These are phyloP conservation scores for Platygyra sinensis DNA, from an alignment of 64 coral and sea anemone species.

Conservation along the genomic window DNA sequence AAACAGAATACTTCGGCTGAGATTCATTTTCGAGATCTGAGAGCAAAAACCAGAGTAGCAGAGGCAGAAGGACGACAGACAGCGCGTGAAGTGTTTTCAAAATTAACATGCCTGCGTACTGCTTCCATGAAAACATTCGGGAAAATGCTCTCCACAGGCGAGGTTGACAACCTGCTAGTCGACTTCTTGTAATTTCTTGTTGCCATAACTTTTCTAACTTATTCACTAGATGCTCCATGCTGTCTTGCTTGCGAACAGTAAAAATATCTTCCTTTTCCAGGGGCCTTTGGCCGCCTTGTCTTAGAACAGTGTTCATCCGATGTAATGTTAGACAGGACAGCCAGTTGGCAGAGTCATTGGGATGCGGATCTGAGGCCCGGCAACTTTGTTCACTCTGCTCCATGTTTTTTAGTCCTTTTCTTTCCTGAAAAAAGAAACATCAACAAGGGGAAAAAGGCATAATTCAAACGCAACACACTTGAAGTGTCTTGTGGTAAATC, in stretches of 20 bases:
- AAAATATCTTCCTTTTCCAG: conserved; percentile 9
- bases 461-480: no score
- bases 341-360: neutral
- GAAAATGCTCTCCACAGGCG: conserved; percentile 10
- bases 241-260: neutral
- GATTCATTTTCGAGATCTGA: neutral
- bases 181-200: neutral
- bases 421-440: neutral
- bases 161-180: neutral
- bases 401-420: neutral
- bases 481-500: no score
- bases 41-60: conserved; percentile 1
- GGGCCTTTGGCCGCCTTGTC: neutral
- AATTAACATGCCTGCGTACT: neutral
- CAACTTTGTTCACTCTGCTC: neutral
- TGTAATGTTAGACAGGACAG: neutral
- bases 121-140: conserved; percentile 2
- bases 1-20: neutral
- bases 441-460: no score
- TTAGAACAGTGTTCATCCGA: neutral
- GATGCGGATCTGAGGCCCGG: neutral
- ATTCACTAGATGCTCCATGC: neutral
- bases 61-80: neutral
- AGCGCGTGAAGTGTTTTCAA: neutral
- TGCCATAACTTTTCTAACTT: neutral